Base-by-base conservation (phyloP, 2,888 invertebrate genomes). In the Ommatoiulus sabulosus region DNA sequence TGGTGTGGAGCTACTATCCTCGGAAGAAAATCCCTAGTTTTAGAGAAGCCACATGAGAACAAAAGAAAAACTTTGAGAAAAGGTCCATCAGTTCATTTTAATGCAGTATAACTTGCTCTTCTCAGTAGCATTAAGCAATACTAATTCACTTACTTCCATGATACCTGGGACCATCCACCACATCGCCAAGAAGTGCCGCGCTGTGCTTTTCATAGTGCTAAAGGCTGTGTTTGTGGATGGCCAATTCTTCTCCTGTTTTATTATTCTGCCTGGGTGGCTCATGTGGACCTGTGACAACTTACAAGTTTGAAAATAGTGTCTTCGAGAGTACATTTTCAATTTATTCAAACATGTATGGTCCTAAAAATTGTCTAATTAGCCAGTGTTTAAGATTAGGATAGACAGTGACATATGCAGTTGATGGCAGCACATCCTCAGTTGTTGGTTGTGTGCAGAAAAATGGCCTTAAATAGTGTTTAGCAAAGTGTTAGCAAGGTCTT, bases 141-240 rank as follows among this genome's bases (percentile, higher is more conserved):
- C 17, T 57, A 57, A 57, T 52, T 15, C 4, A 52, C 57, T 6
- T 57, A 57, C 57, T 57, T 57, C 57, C 57, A 57, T n/a, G 57
- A 57, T 57, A n/a, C 57, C 57, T n/a, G n/a, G 57, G 57, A 57
- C 57, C 57, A 57, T 57, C 57, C 57, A 57, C 57, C 57, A 57
- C 57, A n/a, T n/a, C 12, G n/a, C 57, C 57, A 57, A n/a, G n/a
- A 57, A 57, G 57, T 57, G 57, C 17, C 57, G 57, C 57, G 4
- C n/a, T 57, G n/a, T n/a, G 57, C n/a, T 57, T 52, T 57, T n/a
- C 12, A 35, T 57, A 57, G n/a, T 57, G 57, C n/a, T 57, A n/a
- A 57, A n/a, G 57, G 57, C 57, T 3, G n/a, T 17, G n/a, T 57
- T 57, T 17, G n/a, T 57, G 57, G 57, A 57, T 57, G 57, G 52